Evolutionary conservation across 2,113 vertebrate genomes (phyloP).

Genomic region (Oncorhynchus tshawytscha): DNA sequence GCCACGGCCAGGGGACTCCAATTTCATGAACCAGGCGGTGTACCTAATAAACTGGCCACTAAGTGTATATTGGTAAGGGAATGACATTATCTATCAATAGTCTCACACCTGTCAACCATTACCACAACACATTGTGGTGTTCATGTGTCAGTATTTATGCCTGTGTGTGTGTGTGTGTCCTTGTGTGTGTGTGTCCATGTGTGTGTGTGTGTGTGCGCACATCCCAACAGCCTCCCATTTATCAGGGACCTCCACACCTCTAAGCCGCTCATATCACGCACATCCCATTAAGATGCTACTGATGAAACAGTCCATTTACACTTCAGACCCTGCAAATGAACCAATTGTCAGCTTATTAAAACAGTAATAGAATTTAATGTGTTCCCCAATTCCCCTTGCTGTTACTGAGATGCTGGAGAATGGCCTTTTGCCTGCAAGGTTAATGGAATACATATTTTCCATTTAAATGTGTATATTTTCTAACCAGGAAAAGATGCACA

Average conservation of each 20-base stretch:
- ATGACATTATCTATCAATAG: neutral
- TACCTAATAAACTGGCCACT: no score
- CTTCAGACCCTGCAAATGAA: slow-evolving; percentile 78
- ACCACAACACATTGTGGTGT: neutral
- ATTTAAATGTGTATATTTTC: slow-evolving; percentile 33
- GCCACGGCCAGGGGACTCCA: no score
- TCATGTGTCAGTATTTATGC: no score
- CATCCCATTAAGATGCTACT: slow-evolving; percentile 50
- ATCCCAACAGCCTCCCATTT: neutral
- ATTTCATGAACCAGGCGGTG: no score
- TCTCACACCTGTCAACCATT: neutral
- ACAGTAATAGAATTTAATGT: slow-evolving; percentile 83
- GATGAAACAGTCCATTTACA: slow-evolving; percentile 78
- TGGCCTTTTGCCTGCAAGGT: slow-evolving; percentile 84
- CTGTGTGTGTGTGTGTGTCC: neutral
- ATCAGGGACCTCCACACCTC: neutral
- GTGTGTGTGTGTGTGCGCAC: neutral
- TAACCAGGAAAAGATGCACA: slow-evolving; percentile 21
- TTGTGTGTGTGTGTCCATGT: neutral
- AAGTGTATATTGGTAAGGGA: neutral
- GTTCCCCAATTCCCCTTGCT: slow-evolving; percentile 78
- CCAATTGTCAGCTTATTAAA: slow-evolving; percentile 81
- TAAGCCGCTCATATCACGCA: slow-evolving; percentile 12
- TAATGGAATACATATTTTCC: slow-evolving; percentile 85
- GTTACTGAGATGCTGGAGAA: slow-evolving; percentile 87